These are phyloP conservation scores for Drosophila pegasa DNA, from an alignment of 2,888 invertebrate species.

Conservation along the genomic window DNA sequence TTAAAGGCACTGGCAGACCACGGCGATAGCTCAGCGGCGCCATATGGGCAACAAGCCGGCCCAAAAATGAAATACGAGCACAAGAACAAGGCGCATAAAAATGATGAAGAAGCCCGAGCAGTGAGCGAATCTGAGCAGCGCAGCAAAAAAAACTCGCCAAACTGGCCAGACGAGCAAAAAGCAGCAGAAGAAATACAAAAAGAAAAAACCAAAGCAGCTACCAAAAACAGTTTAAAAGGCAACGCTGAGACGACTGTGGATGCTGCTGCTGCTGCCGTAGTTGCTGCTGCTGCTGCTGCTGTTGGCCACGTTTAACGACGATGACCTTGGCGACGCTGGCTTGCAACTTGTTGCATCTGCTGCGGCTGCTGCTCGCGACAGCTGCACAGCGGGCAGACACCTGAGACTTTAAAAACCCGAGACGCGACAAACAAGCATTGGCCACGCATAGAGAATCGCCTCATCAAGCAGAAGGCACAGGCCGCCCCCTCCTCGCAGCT, in stretches of 20 bases:
- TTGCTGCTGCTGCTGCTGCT: slow-evolving; percentile 28
- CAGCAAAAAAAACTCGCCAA: slow-evolving; percentile 58
- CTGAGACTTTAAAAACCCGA: slow-evolving; percentile 48
- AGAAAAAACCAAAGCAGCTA: slow-evolving; percentile 33
- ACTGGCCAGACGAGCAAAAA: slow-evolving; percentile 62
- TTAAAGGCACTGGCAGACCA: slow-evolving; percentile 50
- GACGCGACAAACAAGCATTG: slow-evolving; percentile 33
- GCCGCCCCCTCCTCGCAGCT: neutral
- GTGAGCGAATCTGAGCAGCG: slow-evolving; percentile 27
- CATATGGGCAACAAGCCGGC: slow-evolving; percentile 64
- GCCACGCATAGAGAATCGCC: slow-evolving; percentile 46
- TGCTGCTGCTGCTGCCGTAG: slow-evolving; percentile 14
- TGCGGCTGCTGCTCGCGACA: slow-evolving; percentile 57
- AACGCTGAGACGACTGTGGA: slow-evolving; percentile 5
- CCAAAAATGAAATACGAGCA: slow-evolving; percentile 75
- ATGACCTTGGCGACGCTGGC: slow-evolving; percentile 70
- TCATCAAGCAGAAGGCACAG: neutral
- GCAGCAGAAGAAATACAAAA: slow-evolving; percentile 30
- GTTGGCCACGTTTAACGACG: slow-evolving; percentile 49
- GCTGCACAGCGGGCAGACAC: slow-evolving; percentile 74
- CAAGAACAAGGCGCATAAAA: slow-evolving; percentile 58
- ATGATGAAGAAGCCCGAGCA: slow-evolving; percentile 65
- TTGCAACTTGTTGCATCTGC: slow-evolving; percentile 76
- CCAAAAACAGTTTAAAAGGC: slow-evolving; percentile 62
- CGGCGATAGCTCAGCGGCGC: slow-evolving; percentile 67